A percentile compares a stretch with the other conserved stretches of the same genome.
Conservation (phyloP, 2,888 invertebrate species). For the Troides helena region DNA sequence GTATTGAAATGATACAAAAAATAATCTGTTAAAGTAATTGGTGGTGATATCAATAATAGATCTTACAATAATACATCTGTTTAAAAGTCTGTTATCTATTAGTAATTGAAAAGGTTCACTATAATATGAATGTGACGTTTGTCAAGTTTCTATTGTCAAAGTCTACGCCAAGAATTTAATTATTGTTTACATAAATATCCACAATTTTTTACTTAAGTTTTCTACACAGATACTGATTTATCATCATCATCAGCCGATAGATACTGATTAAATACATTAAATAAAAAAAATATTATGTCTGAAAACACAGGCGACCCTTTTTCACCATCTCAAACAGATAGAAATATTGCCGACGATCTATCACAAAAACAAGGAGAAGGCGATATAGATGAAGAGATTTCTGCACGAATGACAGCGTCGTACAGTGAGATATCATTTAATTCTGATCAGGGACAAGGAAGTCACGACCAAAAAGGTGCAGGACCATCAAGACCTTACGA, state of each 20-base stretch:
- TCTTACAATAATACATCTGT: no score
- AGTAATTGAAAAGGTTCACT: no score
- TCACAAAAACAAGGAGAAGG: constrained; percentile 49
- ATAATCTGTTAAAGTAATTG: no score
- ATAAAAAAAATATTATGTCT: constrained; percentile 17
- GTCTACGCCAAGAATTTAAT: neutral
- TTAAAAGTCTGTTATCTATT: no score
- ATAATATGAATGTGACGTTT: neutral
- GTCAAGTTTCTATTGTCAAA: neutral
- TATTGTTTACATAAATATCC: neutral
- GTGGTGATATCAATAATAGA: no score
- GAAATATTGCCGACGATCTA: constrained; percentile 38
- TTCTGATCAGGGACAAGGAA: constrained; percentile 73
- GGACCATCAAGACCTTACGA: constrained; percentile 72
- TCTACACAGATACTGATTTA: no score
- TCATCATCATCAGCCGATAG: no score
- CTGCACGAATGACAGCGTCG: constrained; percentile 87
- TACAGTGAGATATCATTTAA: constrained; percentile 89
- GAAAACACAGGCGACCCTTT: constrained; percentile 26
- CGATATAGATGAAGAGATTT: constrained; percentile 78
- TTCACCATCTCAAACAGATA: constrained; percentile 43
- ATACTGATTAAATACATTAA: neutral
- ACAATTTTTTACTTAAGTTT: neutral
- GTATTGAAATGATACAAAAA: no score
- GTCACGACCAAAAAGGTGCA: constrained; percentile 44